phyloP scores from a whole-genome alignment of 2,113 vertebrate genomes.

The Piliocolobus tephrosceles region DNA sequence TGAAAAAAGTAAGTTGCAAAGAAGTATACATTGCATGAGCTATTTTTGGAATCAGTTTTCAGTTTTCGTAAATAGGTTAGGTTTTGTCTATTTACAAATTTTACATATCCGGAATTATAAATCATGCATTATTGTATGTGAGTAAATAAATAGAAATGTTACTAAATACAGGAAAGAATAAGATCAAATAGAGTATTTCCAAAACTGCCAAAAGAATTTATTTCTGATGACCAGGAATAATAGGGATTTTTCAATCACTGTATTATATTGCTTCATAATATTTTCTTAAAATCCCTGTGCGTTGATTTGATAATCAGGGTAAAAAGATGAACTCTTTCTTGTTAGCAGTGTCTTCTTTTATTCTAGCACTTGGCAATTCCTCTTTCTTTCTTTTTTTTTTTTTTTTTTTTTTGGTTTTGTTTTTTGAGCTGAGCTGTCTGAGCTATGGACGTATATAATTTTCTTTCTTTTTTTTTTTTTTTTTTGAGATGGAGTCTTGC shows the following conservation, averaged over 20 bases:
- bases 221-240: background rate
- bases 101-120: background rate
- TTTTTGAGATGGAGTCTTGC: too few relatives aligned
- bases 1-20: background rate
- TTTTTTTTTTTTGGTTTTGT: background rate
- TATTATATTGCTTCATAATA: background rate
- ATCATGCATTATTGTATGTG: background rate
- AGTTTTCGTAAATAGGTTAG: background rate
- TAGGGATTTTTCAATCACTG: background rate
- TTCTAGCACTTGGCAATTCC: background rate
- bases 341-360: background rate
- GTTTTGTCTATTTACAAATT: background rate
- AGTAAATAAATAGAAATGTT: background rate
- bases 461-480: background rate
- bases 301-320: background rate
- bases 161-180: background rate
- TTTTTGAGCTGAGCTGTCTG: background rate
- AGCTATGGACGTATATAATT: background rate
- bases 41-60: background rate
- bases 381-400: background rate
- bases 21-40: background rate
- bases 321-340: background rate
- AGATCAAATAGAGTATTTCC: background rate
- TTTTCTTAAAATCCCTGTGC: background rate
- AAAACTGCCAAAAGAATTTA: background rate